Conservation (phyloP, 1,140 invertebrate genomes). For the Cyclina sinensis region DNA sequence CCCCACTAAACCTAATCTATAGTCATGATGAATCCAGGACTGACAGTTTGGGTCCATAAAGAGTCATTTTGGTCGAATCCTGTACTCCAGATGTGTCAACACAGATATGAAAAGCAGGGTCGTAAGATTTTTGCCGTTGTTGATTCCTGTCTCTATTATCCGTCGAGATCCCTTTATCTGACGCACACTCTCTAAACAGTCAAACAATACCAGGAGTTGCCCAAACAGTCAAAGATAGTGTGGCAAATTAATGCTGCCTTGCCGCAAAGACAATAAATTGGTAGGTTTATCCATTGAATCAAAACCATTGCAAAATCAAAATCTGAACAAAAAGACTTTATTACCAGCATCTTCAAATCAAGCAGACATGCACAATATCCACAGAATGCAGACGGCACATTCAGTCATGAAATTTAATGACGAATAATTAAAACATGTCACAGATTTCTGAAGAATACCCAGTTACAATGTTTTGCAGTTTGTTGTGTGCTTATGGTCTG, state of each 20-base stretch:
- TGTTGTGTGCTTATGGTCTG: too few relatives aligned
- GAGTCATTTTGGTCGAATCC: constrained; percentile 36
- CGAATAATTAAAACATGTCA: constrained; percentile 4
- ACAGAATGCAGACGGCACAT: background rate
- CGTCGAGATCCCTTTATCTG: constrained; percentile 38
- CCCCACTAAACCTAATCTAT: constrained; percentile 15
- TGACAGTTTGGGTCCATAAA: constrained; percentile 50
- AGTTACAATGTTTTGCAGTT: too few relatives aligned
- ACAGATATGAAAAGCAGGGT: constrained; percentile 39
- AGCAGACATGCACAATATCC: background rate
- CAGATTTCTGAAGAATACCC: constrained; percentile 29
- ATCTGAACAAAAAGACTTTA: background rate
- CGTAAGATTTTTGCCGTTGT: constrained; percentile 2
- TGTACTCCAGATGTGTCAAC: constrained; percentile 59
- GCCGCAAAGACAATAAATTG: constrained; percentile 53
- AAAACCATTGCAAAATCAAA: background rate
- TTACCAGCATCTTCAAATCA: background rate
- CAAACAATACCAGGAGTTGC: constrained; percentile 35
- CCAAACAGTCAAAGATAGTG: constrained; percentile 31
- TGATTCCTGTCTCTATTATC: constrained; percentile 38
- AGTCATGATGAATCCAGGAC: constrained; percentile 10
- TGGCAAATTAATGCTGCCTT: constrained; percentile 25
- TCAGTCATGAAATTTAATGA: background rate
- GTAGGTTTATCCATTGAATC: background rate
- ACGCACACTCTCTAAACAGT: constrained; percentile 57